Evolutionary conservation across 2,113 vertebrate species (phyloP).

Genomic region (Aspiorhynchus laticeps): DNA sequence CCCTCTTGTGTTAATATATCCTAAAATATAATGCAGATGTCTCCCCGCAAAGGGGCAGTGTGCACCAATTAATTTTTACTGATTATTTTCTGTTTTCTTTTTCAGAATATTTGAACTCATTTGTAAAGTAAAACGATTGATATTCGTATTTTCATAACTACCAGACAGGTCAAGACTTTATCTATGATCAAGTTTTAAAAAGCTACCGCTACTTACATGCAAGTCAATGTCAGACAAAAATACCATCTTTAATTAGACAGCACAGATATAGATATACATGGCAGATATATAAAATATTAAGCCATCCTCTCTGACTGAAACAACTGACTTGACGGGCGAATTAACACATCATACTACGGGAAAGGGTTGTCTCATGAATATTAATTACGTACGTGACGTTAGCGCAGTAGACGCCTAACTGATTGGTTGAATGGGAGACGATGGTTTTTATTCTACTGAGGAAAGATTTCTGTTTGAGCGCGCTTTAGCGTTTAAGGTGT

Average conservation of each 20-base stretch:
- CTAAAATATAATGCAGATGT: not conserved
- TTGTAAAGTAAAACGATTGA: not conserved
- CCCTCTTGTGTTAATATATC: not conserved
- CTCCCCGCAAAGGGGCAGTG: constrained; percentile 35
- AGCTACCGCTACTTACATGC: not conserved
- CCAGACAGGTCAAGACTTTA: not conserved
- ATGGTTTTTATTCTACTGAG: not conserved
- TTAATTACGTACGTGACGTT: not conserved
- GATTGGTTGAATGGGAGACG: not conserved
- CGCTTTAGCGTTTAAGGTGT: not conserved
- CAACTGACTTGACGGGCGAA: not conserved
- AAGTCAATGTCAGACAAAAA: not conserved
- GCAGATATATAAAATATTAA: not conserved
- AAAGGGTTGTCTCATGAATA: not conserved
- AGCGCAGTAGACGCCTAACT: not conserved
- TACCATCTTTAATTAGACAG: not conserved
- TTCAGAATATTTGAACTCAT: not conserved
- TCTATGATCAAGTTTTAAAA: not conserved
- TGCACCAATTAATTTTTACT: not conserved
- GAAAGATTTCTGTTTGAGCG: not conserved
- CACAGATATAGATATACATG: not conserved
- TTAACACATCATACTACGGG: not conserved
- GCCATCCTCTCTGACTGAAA: not conserved
- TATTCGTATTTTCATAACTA: not conserved
- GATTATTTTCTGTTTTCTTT: not conserved